phyloP scores from a whole-genome alignment of 2,888 invertebrate genomes.

The Nephrotoma flavescens region DNA sequence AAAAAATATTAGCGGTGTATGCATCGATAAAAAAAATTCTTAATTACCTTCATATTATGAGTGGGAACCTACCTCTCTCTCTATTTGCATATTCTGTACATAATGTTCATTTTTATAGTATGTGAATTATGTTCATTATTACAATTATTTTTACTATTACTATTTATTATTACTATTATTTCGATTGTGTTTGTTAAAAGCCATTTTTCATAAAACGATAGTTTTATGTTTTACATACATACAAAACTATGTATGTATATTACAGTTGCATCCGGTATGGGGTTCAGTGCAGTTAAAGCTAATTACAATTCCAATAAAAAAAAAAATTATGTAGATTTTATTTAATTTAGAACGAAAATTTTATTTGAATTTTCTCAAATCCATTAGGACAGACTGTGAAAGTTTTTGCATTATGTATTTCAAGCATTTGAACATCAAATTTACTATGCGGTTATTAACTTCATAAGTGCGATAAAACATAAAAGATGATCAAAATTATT shows the following conservation, averaged over 20 bases:
- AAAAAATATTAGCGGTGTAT: neutral
- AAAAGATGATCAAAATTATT: neutral
- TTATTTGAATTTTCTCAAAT: neutral
- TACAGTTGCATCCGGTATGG: neutral
- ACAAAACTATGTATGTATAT: neutral
- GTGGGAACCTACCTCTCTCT: neutral
- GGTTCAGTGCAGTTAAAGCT: neutral
- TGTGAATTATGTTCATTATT: neutral
- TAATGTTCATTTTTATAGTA: neutral
- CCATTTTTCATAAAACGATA: neutral
- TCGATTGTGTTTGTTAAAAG: neutral
- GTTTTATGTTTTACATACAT: neutral
- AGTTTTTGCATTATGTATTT: neutral
- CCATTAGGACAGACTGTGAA: neutral
- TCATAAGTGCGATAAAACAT: neutral
- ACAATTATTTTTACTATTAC: neutral
- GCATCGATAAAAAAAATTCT: neutral
- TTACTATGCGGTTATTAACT: neutral
- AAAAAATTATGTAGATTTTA: neutral
- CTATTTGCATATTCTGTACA: neutral
- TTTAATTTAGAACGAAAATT: neutral
- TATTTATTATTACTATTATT: neutral
- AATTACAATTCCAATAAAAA: neutral
- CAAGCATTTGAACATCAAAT: neutral
- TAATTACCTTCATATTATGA: neutral